Base-by-base conservation (phyloP, 2,113 vertebrate species). In the Syrrhaptes paradoxus region DNA sequence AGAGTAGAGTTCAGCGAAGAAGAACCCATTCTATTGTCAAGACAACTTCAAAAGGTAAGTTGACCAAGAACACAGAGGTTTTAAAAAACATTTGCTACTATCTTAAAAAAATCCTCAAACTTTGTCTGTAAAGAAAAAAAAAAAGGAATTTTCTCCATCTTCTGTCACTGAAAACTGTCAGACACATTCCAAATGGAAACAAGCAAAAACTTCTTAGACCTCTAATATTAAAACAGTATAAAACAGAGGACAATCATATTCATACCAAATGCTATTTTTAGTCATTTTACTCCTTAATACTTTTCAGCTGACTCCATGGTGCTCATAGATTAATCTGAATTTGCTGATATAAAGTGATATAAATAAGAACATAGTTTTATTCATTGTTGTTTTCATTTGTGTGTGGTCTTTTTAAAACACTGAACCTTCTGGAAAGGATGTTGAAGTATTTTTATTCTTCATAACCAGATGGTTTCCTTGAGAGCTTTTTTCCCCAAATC, bases 31-130 rank as follows among this genome's bases (percentile, higher is more conserved):
- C 34, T 90, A 77, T 34, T 59, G 13, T 12, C 86, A 92, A 94
- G 82, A 78, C 48, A 63, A 25, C 68, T 28, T 36, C 4, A 34
- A 76, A 93, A 93, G 96, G 94, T 97, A 95, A 97, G 94, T 75
- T 5, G 2, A 73, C 25, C 26, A 90, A 74, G 24, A 34, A 58
- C 21, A 29, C 2, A 1, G 34, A 73, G 17, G 4, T 73, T 85
- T 89, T 38, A 32, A 52, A 94, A 85, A 43, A 43, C 4, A 2
- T 57, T 88, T 88, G 2, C 4, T 59, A 20, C 0, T 9, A n/a
- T 38, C 17, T 67, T 43, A 54, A 86, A 59, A 59, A 91, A 66
- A 20, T 18, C 7, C 17, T 63, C n/a, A 25, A 75, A 17, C 4
- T 62, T 75, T 85, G 3, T 7, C 10, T 25, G 41, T 90, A 46